phyloP scores from a whole-genome alignment of 2,888 invertebrate genomes.

The Stramonita haemastoma region DNA sequence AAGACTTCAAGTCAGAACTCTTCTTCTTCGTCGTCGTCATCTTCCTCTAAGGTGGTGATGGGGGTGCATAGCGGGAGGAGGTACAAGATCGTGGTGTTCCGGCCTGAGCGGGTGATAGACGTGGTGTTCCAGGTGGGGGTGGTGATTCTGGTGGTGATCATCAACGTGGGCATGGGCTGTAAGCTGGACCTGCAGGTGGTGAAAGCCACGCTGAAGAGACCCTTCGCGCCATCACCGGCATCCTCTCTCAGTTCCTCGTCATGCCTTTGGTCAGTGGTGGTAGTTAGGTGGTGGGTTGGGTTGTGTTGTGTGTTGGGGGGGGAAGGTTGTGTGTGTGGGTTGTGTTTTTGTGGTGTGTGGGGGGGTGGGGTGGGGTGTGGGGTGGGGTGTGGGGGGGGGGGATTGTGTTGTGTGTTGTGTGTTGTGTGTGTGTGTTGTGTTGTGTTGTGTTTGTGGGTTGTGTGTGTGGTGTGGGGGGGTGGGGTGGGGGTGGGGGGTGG shows the following conservation, averaged over 20 bases:
- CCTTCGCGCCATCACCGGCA: conserved; percentile 79
- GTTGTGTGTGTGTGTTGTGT: no score
- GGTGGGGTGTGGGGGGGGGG: no score
- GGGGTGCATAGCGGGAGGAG: conserved; percentile 2
- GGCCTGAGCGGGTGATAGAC: conserved; percentile 56
- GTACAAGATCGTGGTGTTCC: conserved; percentile 50
- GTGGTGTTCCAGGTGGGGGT: conserved; percentile 60
- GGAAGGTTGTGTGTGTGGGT: not conserved
- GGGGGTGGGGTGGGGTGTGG: not conserved
- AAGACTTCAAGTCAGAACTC: not conserved
- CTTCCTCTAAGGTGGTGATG: not conserved
- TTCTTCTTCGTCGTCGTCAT: not conserved
- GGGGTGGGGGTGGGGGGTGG: no score
- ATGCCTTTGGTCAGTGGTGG: conserved; percentile 79
- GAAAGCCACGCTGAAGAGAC: conserved; percentile 76
- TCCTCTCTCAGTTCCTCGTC: conserved; percentile 79
- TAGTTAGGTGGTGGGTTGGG: no score
- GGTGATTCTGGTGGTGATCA: conserved; percentile 61
- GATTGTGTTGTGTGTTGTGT: no score
- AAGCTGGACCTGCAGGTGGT: conserved; percentile 77
- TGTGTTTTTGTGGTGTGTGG: no score
- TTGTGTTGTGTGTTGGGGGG: no score
- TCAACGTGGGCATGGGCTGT: conserved; percentile 79
- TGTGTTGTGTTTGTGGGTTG: no score
- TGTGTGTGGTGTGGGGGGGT: no score